Conservation (phyloP, 1,140 invertebrate genomes). For the Diabrotica undecimpunctata region DNA sequence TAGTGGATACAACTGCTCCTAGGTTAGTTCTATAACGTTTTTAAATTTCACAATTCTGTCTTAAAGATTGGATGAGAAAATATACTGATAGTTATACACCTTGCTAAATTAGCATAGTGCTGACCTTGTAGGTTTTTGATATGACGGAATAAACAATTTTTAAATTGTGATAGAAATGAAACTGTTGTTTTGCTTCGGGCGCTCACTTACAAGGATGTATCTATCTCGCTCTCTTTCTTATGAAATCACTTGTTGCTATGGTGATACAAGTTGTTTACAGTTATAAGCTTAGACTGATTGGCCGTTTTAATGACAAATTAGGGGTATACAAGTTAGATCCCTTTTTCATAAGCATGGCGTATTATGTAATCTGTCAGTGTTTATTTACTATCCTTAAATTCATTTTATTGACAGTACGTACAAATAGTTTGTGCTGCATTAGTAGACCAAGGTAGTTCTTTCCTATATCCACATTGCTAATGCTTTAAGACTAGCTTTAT, state of each 20-base stretch:
- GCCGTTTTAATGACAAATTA: not conserved
- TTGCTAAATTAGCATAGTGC: constrained; percentile 10
- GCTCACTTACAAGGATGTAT: not conserved
- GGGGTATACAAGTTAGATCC: too few relatives aligned
- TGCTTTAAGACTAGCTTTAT: too few relatives aligned
- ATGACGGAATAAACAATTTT: constrained; percentile 17
- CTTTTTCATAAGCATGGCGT: too few relatives aligned
- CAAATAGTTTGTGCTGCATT: too few relatives aligned
- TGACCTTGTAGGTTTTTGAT: constrained; percentile 12
- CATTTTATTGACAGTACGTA: too few relatives aligned
- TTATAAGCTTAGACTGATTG: not conserved
- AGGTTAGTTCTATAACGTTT: constrained; percentile 29
- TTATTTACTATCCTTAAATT: too few relatives aligned
- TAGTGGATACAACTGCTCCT: constrained; percentile 31
- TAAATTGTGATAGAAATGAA: constrained; percentile 5
- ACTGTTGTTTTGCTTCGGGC: constrained; percentile 1
- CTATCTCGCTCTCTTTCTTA: not conserved
- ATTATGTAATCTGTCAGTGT: too few relatives aligned
- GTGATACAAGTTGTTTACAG: not conserved
- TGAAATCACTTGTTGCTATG: not conserved
- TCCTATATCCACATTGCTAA: too few relatives aligned
- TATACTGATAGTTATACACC: not conserved
- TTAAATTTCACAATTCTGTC: not conserved
- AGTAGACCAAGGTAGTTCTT: too few relatives aligned
- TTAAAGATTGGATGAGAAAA: not conserved